These are phyloP conservation scores for Blomia tropicalis DNA, from an alignment of 2,888 invertebrate species.

Conservation along the genomic window DNA sequence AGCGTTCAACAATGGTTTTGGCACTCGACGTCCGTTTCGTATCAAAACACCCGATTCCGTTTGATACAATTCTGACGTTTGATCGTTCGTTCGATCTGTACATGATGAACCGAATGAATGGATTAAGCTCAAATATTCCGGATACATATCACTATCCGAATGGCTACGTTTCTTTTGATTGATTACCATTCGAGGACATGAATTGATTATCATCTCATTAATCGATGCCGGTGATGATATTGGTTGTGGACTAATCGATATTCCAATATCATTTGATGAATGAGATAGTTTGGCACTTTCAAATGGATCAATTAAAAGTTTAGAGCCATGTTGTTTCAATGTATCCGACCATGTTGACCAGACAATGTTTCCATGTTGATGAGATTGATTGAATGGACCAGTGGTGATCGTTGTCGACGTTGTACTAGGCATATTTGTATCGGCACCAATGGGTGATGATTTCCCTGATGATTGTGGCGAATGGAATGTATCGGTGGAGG, in stretches of 20 bases:
- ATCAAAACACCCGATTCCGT: slow-evolving; percentile 26
- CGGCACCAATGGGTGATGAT: neutral
- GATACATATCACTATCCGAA: slow-evolving; percentile 47
- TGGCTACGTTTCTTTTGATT: slow-evolving; percentile 44
- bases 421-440: neutral
- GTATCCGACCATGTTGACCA: neutral
- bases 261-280: no score
- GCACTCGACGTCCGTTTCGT: slow-evolving; percentile 32
- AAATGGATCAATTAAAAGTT: neutral
- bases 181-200: slow-evolving; percentile 20
- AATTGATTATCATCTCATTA: neutral
- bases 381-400: neutral
- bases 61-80: neutral
- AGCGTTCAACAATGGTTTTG: slow-evolving; percentile 35
- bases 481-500: neutral
- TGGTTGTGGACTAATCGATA: no score
- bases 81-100: no score
- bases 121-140: slow-evolving; percentile 39
- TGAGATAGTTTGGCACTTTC: neutral
- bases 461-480: neutral
- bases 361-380: no score
- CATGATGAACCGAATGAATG: neutral
- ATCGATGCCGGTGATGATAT: no score
- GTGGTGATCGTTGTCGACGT: neutral
- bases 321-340: neutral